phyloP scores from a whole-genome alignment of 2,888 invertebrate genomes.

The Rhamnusium bicolor region DNA sequence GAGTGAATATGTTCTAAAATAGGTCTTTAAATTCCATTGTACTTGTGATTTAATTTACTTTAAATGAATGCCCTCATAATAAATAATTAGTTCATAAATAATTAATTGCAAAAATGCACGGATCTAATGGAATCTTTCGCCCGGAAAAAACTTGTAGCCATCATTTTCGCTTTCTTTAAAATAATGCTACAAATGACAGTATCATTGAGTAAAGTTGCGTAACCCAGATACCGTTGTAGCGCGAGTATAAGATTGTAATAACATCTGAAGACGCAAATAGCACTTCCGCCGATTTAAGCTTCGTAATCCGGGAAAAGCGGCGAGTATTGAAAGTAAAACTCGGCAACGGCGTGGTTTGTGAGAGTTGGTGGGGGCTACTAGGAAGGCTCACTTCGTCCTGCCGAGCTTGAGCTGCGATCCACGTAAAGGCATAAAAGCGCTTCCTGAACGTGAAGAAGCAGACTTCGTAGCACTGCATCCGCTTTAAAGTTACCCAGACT shows the following conservation, averaged over 20 bases:
- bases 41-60: too few species aligned
- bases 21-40: too few species aligned
- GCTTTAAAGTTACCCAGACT: constrained; percentile 51
- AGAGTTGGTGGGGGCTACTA: constrained; percentile 36
- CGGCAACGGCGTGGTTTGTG: constrained; percentile 42
- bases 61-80: background rate
- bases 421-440: constrained; percentile 46
- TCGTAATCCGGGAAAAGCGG: constrained; percentile 64
- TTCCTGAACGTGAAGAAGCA: constrained; percentile 47
- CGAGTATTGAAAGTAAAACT: constrained; percentile 66
- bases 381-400: constrained; percentile 49
- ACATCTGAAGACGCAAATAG: constrained; percentile 65
- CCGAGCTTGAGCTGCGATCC: constrained; percentile 47
- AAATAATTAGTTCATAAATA: background rate
- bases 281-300: constrained; percentile 66
- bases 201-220: constrained; percentile 34
- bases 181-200: constrained; percentile 13
- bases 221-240: constrained; percentile 40
- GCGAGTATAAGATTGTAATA: constrained; percentile 53
- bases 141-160: background rate
- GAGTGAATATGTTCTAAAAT: too few species aligned
- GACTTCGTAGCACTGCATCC: constrained; percentile 52
- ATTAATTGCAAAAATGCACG: too few species aligned
- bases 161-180: constrained; percentile 7
- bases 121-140: too few species aligned